Evolutionary conservation across 2,888 invertebrate species (phyloP), one percentile per base, ranked within the genome.

Genomic region (Eupithecia subumbrata): DNA sequence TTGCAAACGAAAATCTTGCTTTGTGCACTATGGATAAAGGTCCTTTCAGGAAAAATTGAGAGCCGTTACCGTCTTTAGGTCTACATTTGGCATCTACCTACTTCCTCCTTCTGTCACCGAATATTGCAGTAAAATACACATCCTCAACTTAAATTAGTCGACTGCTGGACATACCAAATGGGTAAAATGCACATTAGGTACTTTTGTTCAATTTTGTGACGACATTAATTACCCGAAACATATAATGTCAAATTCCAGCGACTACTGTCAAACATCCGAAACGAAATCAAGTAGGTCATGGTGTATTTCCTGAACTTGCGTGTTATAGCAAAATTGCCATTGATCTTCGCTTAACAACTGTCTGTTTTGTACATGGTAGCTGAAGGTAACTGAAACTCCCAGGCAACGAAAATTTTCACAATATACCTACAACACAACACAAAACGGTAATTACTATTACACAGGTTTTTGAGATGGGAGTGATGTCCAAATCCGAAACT

Each of bases 261-360:
- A 76, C 76, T 73, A 72, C 75, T 78, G 77, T 76, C 81, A 76
- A 80, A 80, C 64, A 80, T 76, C 70, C 77, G 71, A 71, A 73
- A 78, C 69, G 14, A 60, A 60, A 60, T 60, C 68, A 82, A 82
- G 75, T 82, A 72, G 81, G 81, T 78, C 80, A 79, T 75, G 77
- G 48, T 71, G 76, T 74, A 76, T 79, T 81, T 79, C 81, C 81
- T 79, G 79, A 74, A 78, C 73, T 82, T 78, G 81, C 81, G 81
- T 81, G 81, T 68, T 78, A 73, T 75, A 74, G 78, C 76, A 80
- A 74, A 82, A 82, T 82, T 71, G 78, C 76, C 79, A 80, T 82
- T 80, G 80, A 82, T 80, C 79, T 82, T 80, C 69, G 73, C 37
- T 66, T 71, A 78, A 78, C 78, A 79, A 74, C 78, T 76, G 74